phyloP scores from a whole-genome alignment of 64 coral and sea anemone species.

The Dendronephthya gigantea region DNA sequence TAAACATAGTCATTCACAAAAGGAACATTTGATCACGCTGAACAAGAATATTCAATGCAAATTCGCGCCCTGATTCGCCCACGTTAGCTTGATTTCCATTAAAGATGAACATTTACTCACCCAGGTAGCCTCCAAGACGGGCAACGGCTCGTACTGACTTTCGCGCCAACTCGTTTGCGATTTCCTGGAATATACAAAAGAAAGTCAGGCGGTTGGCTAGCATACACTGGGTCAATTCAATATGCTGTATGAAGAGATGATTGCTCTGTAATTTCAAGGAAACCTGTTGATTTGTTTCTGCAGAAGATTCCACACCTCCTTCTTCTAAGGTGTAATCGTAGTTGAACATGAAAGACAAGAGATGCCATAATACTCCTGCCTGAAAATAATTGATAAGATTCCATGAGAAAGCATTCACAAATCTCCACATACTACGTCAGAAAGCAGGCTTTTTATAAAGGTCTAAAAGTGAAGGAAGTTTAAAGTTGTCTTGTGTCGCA shows the following conservation, averaged over 20 bases:
- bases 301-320: constrained; percentile 69
- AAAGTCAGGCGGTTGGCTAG: neutral
- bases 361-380: constrained; percentile 87
- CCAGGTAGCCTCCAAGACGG: constrained; percentile 83
- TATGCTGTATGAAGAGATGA: neutral
- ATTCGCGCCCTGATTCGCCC: no score
- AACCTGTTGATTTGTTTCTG: constrained; percentile 91
- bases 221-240: neutral
- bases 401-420: neutral
- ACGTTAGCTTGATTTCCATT: no score
- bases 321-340: constrained; percentile 96
- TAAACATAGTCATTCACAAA: neutral
- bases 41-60: no score
- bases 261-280: neutral
- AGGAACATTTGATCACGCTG: neutral
- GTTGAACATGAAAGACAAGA: constrained; percentile 71
- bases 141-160: constrained; percentile 66
- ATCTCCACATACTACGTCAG: neutral
- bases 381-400: neutral
- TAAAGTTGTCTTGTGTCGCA: neutral
- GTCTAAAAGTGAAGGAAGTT: no score
- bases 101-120: neutral
- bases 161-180: constrained; percentile 65
- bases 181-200: constrained; percentile 41
- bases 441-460: neutral